Evolutionary conservation across 2,797 vertebrate species (phyloP).

Genomic region (Microtus californicus): DNA sequence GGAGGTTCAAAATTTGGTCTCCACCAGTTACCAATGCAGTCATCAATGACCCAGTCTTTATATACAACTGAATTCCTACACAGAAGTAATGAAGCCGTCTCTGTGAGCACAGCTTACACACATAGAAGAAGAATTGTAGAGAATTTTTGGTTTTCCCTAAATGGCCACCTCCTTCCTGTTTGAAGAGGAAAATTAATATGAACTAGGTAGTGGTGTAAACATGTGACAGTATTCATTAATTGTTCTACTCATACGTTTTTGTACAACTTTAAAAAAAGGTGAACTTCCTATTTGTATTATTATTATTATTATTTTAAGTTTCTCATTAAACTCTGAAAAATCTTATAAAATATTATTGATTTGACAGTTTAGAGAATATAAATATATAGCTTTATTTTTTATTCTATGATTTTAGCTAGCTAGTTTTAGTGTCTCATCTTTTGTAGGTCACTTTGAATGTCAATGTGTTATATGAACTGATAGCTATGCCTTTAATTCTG

Average conservation of each 20-base stretch:
- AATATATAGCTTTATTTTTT: background rate
- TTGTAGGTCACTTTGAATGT: background rate
- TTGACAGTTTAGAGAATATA: background rate
- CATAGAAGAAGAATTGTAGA: slow-evolving; percentile 80
- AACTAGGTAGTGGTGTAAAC: slow-evolving; percentile 83
- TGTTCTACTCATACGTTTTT: slow-evolving; percentile 84
- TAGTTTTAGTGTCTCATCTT: background rate
- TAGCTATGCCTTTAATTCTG: background rate
- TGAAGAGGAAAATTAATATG: slow-evolving; percentile 83
- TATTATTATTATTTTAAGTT: slow-evolving; percentile 68
- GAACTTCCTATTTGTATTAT: slow-evolving; percentile 73
- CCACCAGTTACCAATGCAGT: no score
- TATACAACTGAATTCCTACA: slow-evolving; percentile 94
- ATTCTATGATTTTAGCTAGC: background rate
- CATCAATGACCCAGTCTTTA: no score
- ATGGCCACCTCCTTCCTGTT: slow-evolving; percentile 78
- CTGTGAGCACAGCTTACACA: slow-evolving; percentile 90
- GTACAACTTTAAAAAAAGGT: slow-evolving; percentile 89
- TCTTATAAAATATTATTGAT: slow-evolving; percentile 49
- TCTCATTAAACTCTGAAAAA: slow-evolving; percentile 77
- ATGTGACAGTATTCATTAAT: slow-evolving; percentile 81
- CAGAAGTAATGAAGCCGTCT: slow-evolving; percentile 88
- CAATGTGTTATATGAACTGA: background rate
- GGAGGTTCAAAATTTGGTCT: no score
- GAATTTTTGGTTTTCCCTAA: slow-evolving; percentile 76